A percentile compares a stretch with the other conserved stretches of the same genome.
Conservation (phyloP, 2,797 vertebrate species). For the Scolopax bukidnonensis region DNA sequence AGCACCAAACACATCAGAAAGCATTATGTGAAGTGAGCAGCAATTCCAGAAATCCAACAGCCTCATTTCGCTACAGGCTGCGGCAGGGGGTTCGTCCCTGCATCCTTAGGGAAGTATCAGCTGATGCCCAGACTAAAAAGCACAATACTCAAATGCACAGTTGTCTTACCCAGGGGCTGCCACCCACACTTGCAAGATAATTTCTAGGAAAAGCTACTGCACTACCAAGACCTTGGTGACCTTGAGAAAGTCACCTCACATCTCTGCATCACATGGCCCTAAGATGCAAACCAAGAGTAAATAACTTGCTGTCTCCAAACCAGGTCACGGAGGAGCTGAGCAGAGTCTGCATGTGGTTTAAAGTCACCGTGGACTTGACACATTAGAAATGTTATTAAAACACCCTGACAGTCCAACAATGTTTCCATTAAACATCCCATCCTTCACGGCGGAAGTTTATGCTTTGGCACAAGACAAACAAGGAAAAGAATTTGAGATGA, state of each 20-base stretch:
- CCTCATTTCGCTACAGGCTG: background rate
- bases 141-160: background rate
- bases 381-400: slow-evolving; percentile 58
- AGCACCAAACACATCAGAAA: slow-evolving; percentile 60
- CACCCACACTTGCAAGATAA: background rate
- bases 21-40: slow-evolving; percentile 57
- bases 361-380: slow-evolving; percentile 28
- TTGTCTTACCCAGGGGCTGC: background rate
- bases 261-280: background rate
- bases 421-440: slow-evolving; percentile 64
- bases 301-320: background rate
- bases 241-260: slow-evolving; percentile 10
- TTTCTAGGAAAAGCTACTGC: background rate
- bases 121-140: background rate
- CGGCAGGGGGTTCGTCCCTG: background rate
- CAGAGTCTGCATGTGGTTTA: background rate
- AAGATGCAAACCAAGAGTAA: background rate
- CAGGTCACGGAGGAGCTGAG: background rate
- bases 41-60: slow-evolving; percentile 43
- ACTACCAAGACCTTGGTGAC: background rate
- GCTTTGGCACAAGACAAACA: slow-evolving; percentile 51
- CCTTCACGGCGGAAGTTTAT: slow-evolving; percentile 53
- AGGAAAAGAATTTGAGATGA: slow-evolving; percentile 41
- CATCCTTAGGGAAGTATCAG: background rate
- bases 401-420: slow-evolving; percentile 12